Percentiles rank a stretch among this genome's conserved stretches.
phyloP scores from a whole-genome alignment of 2,888 invertebrate genomes.

The Volucella bombylans region DNA sequence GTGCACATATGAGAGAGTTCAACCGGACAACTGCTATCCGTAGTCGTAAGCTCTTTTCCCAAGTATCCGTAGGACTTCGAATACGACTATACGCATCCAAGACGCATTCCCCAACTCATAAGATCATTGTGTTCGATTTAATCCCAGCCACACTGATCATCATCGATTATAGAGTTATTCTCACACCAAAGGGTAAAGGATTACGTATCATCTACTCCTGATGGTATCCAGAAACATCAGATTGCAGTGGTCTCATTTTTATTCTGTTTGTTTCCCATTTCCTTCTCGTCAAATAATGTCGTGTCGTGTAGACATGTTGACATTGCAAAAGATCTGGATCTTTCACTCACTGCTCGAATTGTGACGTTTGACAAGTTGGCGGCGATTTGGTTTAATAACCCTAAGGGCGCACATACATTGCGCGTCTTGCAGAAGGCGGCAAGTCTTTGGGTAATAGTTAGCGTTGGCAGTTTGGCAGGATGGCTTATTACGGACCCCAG shows the following conservation, averaged over 20 bases:
- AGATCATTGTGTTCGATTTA: conserved; percentile 32
- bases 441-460: conserved; percentile 45
- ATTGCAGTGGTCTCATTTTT: conserved; percentile 6
- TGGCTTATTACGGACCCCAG: conserved; percentile 55
- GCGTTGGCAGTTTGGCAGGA: conserved; percentile 3
- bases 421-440: conserved; percentile 50
- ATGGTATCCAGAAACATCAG: conserved; percentile 29
- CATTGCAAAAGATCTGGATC: conserved; percentile 74
- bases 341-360: conserved; percentile 67
- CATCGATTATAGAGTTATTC: conserved; percentile 53
- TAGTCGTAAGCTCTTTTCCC: conserved; percentile 16
- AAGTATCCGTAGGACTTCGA: neutral
- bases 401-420: conserved; percentile 43
- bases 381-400: conserved; percentile 74
- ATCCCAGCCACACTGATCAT: conserved; percentile 43
- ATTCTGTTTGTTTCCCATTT: conserved; percentile 1
- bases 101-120: neutral
- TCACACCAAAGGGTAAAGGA: conserved; percentile 45
- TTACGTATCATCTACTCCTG: conserved; percentile 9
- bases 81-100: neutral
- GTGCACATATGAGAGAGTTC: conserved; percentile 54
- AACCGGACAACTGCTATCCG: neutral
- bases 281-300: conserved; percentile 51
- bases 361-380: conserved; percentile 74
- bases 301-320: conserved; percentile 69